A percentile compares a stretch with the other conserved stretches of the same genome.
phyloP scores from a whole-genome alignment of 2,797 vertebrate species.

The Sebastes glaucus region DNA sequence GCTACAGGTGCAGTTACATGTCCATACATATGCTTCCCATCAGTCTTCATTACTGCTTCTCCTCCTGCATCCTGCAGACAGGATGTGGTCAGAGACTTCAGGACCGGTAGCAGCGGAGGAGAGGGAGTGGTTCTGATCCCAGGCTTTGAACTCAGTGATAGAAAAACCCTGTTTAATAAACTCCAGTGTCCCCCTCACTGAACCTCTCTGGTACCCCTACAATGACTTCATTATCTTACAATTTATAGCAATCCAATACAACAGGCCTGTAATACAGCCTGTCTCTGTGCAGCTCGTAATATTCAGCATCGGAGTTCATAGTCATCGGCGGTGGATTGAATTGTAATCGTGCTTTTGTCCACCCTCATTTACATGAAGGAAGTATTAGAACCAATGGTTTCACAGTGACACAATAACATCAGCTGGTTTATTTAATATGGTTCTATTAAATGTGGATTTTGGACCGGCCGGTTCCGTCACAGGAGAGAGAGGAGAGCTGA shows the following conservation, averaged over 20 bases:
- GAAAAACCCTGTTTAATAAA: slow-evolving; percentile 2
- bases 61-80: neutral
- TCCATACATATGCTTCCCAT: slow-evolving; percentile 8
- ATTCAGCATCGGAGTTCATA: neutral
- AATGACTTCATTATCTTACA: slow-evolving; percentile 1
- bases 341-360: neutral
- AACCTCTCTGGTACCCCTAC: neutral
- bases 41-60: slow-evolving; percentile 20
- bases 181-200: neutral
- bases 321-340: neutral
- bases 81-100: slow-evolving; percentile 12
- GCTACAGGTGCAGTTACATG: slow-evolving; percentile 9
- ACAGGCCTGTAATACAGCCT: neutral
- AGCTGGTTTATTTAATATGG: neutral
- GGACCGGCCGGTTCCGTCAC: neutral
- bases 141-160: neutral
- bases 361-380: neutral
- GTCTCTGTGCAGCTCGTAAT: neutral
- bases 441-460: neutral
- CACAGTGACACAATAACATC: neutral
- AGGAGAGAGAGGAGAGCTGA: neutral
- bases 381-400: neutral
- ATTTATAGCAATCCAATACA: neutral
- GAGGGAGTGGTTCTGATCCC: neutral
- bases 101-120: neutral